Base-by-base conservation (phyloP, 2,113 vertebrate genomes). In the Halcyon senegalensis region DNA sequence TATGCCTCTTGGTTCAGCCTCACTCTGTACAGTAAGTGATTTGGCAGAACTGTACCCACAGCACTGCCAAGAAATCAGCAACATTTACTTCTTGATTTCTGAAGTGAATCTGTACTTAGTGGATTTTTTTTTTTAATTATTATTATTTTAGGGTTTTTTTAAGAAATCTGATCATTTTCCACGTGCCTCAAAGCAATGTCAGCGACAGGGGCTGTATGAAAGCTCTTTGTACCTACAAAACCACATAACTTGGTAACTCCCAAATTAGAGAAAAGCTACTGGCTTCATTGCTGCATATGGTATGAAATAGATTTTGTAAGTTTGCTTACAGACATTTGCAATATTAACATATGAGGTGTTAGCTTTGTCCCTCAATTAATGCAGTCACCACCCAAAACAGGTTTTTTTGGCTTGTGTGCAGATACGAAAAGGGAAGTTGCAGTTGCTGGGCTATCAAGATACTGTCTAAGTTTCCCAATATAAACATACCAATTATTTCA, bases 1-100 rank as follows among this genome's bases (percentile, higher is more conserved):
- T 90, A 67, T 96, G 87, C 87, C 83, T 84, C 90, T 87, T 60
- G 48, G 64, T 97, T 95, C 81, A 91, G 84, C 87, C 85, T 91
- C 53, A 56, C 25, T 9, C 60, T 84, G 75, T 94, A 94, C 86
- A 90, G 85, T 80, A 56, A 94, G 79, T 24, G 83, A 89, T 92
- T 95, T 95, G 94, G 95, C 95, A 96, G 73, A 70, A 74, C 59
- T 37, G 51, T 75, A 75, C 62, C 27, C 3, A 2, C 51, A 20
- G 23, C 1, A 1, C 30, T 94, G 92, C 92, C 95, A 97, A 95
- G 78, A 97, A 95, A 97, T 95, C 86, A 91, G 75, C 78, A 92
- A 75, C 88, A 58, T 96, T 93, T 94, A 92, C 79, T 91, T 81
- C 69, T 83, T 78, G 60, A 86, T 95, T 87, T 95, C 76, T 90